Evolutionary conservation across 1,140 invertebrate species (phyloP).

Genomic region (Diorhabda sublineata): DNA sequence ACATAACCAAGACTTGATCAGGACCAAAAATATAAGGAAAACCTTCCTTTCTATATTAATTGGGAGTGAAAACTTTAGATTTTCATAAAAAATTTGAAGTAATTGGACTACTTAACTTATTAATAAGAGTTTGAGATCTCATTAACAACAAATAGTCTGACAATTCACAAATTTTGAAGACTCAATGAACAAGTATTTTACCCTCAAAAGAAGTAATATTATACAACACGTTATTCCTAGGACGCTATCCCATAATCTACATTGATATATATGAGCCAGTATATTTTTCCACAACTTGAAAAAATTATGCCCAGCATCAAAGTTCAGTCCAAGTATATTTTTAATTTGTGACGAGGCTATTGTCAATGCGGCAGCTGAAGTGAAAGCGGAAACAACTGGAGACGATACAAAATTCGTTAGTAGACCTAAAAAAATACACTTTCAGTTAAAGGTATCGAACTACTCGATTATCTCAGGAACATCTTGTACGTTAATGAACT

Average conservation of each 20-base stretch:
- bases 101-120: too few relatives aligned
- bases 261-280: slow-evolving; percentile 51
- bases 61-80: too few relatives aligned
- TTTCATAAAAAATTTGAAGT: too few relatives aligned
- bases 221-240: slow-evolving; percentile 62
- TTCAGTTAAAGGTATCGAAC: background rate
- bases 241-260: slow-evolving; percentile 56
- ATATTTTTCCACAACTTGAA: slow-evolving; percentile 57
- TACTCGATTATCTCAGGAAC: background rate
- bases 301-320: slow-evolving; percentile 57
- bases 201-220: slow-evolving; percentile 59
- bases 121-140: too few relatives aligned
- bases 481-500: background rate
- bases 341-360: slow-evolving; percentile 81
- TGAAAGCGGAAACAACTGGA: slow-evolving; percentile 82
- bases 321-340: slow-evolving; percentile 63
- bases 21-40: too few relatives aligned
- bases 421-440: slow-evolving; percentile 58
- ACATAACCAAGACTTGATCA: too few relatives aligned
- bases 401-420: slow-evolving; percentile 81
- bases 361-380: slow-evolving; percentile 79
- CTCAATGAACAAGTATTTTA: slow-evolving; percentile 41
- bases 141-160: too few relatives aligned
- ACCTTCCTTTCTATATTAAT: too few relatives aligned
- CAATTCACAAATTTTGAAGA: too few relatives aligned